Percentiles rank a stretch among this genome's conserved stretches.
These are phyloP conservation scores for Drosophila incognita DNA, from an alignment of 2,888 invertebrate species.

Conservation along the genomic window DNA sequence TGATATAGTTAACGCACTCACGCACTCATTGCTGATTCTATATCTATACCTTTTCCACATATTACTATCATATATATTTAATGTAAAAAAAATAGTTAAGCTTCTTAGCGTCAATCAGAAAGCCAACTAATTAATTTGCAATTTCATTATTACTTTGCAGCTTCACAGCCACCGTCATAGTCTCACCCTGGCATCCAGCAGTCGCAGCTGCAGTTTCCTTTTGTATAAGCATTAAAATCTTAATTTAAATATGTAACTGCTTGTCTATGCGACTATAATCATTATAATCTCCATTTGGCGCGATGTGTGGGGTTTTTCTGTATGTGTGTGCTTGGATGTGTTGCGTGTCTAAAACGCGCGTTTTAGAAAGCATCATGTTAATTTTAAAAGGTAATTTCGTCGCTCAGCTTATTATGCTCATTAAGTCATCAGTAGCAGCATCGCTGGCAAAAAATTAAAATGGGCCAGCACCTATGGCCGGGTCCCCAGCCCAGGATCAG, in stretches of 20 bases:
- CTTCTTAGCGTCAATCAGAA: slow-evolving; percentile 55
- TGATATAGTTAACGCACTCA: neutral
- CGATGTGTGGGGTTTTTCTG: slow-evolving; percentile 18
- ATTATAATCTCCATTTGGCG: slow-evolving; percentile 60
- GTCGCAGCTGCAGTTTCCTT: slow-evolving; percentile 44
- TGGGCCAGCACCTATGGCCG: slow-evolving; percentile 33
- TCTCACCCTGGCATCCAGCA: neutral
- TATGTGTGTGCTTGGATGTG: slow-evolving; percentile 17
- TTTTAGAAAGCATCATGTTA: slow-evolving; percentile 68
- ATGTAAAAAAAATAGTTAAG: slow-evolving; percentile 20
- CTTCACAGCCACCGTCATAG: neutral
- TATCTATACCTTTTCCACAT: neutral
- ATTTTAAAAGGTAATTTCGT: slow-evolving; percentile 80
- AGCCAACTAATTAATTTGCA: slow-evolving; percentile 66
- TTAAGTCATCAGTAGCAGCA: slow-evolving; percentile 72
- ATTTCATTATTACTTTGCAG: slow-evolving; percentile 48
- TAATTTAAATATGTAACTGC: slow-evolving; percentile 77
- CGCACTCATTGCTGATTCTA: neutral
- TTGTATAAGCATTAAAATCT: slow-evolving; percentile 71
- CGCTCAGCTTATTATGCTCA: slow-evolving; percentile 78
- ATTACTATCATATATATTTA: neutral
- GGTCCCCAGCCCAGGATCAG: slow-evolving; percentile 24
- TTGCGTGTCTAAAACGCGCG: slow-evolving; percentile 28
- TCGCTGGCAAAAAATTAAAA: slow-evolving; percentile 31
- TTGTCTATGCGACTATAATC: slow-evolving; percentile 70